Percentiles rank a stretch among this genome's conserved stretches.
phyloP scores from a whole-genome alignment of 2,888 invertebrate species.

The Anagyrus pseudococci region DNA sequence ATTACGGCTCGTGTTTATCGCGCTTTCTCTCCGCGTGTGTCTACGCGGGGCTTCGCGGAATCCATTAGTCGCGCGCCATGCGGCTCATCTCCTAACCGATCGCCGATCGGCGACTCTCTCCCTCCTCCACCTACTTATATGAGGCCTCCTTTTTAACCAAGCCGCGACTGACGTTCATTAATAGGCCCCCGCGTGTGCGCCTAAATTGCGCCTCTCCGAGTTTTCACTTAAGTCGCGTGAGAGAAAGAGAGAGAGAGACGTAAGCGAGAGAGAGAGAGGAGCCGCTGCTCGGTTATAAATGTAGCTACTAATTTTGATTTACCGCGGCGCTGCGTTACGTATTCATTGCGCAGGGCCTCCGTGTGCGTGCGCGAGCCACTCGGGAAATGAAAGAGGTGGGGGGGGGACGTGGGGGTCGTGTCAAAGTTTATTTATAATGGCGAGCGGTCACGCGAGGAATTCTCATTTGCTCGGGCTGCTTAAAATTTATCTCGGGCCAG shows the following conservation, averaged over 20 bases:
- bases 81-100: background rate
- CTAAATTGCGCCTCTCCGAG: conserved; percentile 8
- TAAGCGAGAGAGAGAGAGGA: background rate
- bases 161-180: conserved; percentile 24
- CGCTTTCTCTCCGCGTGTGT: conserved; percentile 21
- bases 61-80: background rate
- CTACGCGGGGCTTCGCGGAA: conserved; percentile 16
- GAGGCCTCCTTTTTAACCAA: conserved; percentile 12
- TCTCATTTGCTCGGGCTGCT: conserved; percentile 18
- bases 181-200: conserved; percentile 1
- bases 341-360: background rate
- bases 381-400: conserved; percentile 10
- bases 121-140: background rate
- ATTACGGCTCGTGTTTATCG: conserved; percentile 1
- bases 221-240: conserved; percentile 24
- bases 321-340: conserved; percentile 20
- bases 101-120: background rate
- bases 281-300: conserved; percentile 11
- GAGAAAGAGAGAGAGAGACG: conserved; percentile 1
- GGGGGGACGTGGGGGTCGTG: background rate
- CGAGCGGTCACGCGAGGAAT: conserved; percentile 12
- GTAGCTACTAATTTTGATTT: conserved; percentile 29
- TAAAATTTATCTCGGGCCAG: too few relatives aligned
- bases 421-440: conserved; percentile 29
- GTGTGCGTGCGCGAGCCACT: too few relatives aligned